A percentile compares a stretch with the other conserved stretches of the same genome.
Conservation (phyloP, 2,797 vertebrate species). For the Danio kyathit region DNA sequence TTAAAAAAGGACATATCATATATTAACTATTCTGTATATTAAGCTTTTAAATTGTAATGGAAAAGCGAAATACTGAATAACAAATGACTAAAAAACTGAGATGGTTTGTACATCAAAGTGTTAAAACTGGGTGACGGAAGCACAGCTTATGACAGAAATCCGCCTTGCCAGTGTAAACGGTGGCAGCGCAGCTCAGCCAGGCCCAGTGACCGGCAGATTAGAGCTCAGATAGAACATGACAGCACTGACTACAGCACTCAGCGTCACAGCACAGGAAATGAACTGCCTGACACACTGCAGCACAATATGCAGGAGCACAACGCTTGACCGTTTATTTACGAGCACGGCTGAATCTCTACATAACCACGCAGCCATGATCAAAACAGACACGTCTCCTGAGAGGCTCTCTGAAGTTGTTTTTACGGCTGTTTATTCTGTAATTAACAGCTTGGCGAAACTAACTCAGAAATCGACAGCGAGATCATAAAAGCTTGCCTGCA, state of each 20-base stretch:
- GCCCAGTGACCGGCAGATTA: constrained; percentile 24
- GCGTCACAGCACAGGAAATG: constrained; percentile 44
- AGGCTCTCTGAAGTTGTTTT: constrained; percentile 47
- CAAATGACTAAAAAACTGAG: too few species aligned
- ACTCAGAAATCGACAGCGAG: constrained; percentile 27
- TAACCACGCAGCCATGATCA: constrained; percentile 37
- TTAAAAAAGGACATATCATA: too few species aligned
- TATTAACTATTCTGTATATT: too few species aligned
- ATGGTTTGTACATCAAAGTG: background rate
- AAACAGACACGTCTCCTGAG: constrained; percentile 34
- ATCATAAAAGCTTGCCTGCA: constrained; percentile 23
- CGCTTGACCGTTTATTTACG: constrained; percentile 37
- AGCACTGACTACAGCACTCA: constrained; percentile 52
- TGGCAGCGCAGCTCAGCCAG: constrained; percentile 14
- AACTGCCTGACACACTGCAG: constrained; percentile 30
- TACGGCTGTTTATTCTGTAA: constrained; percentile 44
- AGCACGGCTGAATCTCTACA: constrained; percentile 21
- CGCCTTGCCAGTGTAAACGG: constrained; percentile 9
- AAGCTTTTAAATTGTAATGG: too few species aligned
- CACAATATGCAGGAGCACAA: constrained; percentile 37
- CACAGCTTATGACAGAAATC: constrained; percentile 34
- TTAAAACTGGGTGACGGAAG: constrained; percentile 9
- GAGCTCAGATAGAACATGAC: constrained; percentile 48
- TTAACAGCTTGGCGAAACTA: constrained; percentile 35
- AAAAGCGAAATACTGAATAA: too few species aligned